Base-by-base conservation (phyloP, 1,140 invertebrate genomes). In the Eumeta japonica region DNA sequence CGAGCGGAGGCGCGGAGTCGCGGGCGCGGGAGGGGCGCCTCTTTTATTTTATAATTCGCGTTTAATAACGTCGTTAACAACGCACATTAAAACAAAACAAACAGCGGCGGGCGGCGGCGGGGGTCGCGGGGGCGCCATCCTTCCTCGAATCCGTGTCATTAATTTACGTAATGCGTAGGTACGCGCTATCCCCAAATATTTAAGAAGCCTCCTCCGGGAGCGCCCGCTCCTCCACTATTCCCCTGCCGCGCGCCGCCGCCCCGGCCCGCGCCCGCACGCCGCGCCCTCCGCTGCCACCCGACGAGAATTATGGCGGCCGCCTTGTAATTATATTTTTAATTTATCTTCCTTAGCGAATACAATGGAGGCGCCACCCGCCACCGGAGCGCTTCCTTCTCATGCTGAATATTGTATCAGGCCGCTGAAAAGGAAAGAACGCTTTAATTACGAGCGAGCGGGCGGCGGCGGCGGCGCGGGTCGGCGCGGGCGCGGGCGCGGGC, bases 311-410 rank as follows among this genome's bases (percentile, higher is more conserved):
- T 76, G 74, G 74, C 72, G 71, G 72, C 72, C 74, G 74, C 74
- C 71, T 75, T 75, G 74, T 76, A 76, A 76, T 76, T 76, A 77
- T 77, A 77, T 77, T 77, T 77, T 77, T 77, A 77, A 77, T 77
- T 77, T 77, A 77, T 77, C 74, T 77, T 77, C 74, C 74, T 77
- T 77, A 75, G 72, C 65, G 67, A 68, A 71, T 71, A 76, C 70
- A 76, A 74, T 71, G 66, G 66, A 68, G 68, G 68, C 65, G 64
- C 68, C 68, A 65, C 66, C 65, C 55, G 64, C 68, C 58, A 65
- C 63, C 64, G 58, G 48, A 66, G 56, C 62, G 61, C 66, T 71
- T 73, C 64, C 66, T 73, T 71, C 68, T 70, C 64, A 63, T 73
- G 62, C 66, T 71, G 68, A 73, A 73, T 73, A 73, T 71, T 71